Evolutionary conservation across 2,888 invertebrate genomes (phyloP).

Genomic region (Frankliniella intonsa): DNA sequence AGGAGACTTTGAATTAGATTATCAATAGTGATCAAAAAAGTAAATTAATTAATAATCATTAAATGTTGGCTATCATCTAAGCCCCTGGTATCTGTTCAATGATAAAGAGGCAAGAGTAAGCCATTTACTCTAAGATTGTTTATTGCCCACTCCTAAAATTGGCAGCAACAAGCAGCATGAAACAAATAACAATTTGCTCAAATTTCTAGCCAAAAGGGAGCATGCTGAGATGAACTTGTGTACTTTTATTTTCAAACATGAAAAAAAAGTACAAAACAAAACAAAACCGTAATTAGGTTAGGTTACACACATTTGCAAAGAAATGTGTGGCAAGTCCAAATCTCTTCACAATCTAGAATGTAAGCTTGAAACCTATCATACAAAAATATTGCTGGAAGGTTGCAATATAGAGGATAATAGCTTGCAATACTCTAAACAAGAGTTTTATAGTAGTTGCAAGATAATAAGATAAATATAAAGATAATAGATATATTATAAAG

Average conservation of each 20-base stretch:
- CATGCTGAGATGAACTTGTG: background rate
- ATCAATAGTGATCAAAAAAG: slow-evolving; percentile 37
- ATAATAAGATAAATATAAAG: slow-evolving; percentile 24
- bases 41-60: slow-evolving; percentile 22
- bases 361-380: too few relatives aligned
- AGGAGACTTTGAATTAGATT: too few relatives aligned
- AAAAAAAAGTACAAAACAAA: background rate
- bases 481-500: too few relatives aligned
- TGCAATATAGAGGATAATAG: too few relatives aligned
- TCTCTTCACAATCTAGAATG: background rate
- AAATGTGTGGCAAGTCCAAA: background rate
- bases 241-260: background rate
- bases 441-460: slow-evolving; percentile 28
- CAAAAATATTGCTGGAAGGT: too few relatives aligned
- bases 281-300: background rate
- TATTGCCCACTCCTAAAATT: background rate
- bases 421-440: too few relatives aligned
- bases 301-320: background rate
- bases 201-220: background rate
- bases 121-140: background rate
- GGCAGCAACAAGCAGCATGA: background rate
- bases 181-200: slow-evolving; percentile 1
- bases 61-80: background rate
- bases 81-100: background rate
- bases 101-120: background rate